Evolutionary conservation across 2,113 vertebrate genomes (phyloP).

Genomic region (Cinclus mexicanus): DNA sequence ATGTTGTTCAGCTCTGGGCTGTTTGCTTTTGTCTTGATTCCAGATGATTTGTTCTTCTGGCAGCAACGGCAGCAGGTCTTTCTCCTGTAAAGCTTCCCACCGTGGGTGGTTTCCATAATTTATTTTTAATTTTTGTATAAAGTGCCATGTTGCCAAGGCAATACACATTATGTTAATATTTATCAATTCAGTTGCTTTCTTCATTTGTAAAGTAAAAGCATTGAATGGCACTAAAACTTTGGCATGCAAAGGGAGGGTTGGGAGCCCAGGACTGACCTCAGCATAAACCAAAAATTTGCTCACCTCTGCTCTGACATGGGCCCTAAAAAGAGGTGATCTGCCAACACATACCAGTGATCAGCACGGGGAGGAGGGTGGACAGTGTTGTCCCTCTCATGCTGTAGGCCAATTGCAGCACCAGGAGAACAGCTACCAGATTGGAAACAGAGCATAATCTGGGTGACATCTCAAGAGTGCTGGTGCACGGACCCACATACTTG

Average conservation of each 20-base stretch:
- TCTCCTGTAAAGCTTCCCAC: conserved; percentile 16
- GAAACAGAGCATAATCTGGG: conserved; percentile 8
- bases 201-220: conserved; percentile 39
- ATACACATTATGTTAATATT: conserved; percentile 66
- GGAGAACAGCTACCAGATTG: background rate
- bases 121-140: conserved; percentile 61
- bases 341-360: background rate
- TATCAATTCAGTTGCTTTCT: conserved; percentile 44
- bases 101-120: conserved; percentile 59
- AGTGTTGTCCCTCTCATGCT: background rate
- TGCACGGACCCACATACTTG: conserved; percentile 1
- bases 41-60: conserved; percentile 40
- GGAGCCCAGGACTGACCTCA: background rate
- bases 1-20: background rate
- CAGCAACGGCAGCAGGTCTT: background rate
- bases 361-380: background rate
- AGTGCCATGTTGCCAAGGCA: conserved; percentile 58
- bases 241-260: background rate
- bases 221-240: background rate
- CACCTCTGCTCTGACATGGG: background rate
- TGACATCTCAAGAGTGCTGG: conserved; percentile 32
- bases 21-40: conserved; percentile 42
- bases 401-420: background rate
- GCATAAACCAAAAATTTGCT: background rate
- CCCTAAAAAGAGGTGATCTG: background rate